A percentile compares a stretch with the other conserved stretches of the same genome.
Conservation (phyloP, 2,797 vertebrate genomes). For the Phataginus tricuspis region DNA sequence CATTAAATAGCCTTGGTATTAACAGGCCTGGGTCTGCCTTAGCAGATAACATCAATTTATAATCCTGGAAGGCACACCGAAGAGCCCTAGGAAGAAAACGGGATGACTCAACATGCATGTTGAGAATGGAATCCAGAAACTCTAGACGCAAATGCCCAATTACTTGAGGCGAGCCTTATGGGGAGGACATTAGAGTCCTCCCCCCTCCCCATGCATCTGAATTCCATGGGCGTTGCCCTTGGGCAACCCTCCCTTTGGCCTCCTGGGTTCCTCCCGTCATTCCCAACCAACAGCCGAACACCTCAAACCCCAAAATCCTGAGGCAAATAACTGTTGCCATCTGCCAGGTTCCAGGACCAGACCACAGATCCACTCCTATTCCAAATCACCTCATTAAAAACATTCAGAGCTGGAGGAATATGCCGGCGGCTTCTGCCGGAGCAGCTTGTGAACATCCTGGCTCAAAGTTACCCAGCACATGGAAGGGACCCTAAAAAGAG, state of each 20-base stretch:
- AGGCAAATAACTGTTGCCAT: not conserved
- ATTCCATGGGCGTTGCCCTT: not conserved
- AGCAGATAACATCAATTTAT: conserved; percentile 40
- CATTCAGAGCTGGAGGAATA: not conserved
- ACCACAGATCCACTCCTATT: not conserved
- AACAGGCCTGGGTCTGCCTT: conserved; percentile 47
- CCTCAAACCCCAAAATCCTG: not conserved
- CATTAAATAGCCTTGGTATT: not conserved
- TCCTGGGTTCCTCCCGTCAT: not conserved
- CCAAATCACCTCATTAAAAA: conserved; percentile 20
- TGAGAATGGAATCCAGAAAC: conserved; percentile 57
- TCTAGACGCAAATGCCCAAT: not conserved
- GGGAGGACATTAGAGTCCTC: not conserved
- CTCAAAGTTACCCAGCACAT: not conserved
- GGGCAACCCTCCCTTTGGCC: not conserved
- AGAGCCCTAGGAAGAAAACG: conserved; percentile 34
- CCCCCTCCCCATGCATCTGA: not conserved
- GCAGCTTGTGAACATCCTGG: not conserved
- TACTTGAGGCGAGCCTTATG: not conserved
- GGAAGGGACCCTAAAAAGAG: not conserved
- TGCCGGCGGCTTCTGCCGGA: not conserved
- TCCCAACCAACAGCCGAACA: conserved; percentile 35
- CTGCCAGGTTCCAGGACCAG: not conserved
- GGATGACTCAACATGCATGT: conserved; percentile 31
- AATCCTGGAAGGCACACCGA: conserved; percentile 7